Conservation (phyloP, 2,888 invertebrate genomes). For the Meandrusa payeni region DNA sequence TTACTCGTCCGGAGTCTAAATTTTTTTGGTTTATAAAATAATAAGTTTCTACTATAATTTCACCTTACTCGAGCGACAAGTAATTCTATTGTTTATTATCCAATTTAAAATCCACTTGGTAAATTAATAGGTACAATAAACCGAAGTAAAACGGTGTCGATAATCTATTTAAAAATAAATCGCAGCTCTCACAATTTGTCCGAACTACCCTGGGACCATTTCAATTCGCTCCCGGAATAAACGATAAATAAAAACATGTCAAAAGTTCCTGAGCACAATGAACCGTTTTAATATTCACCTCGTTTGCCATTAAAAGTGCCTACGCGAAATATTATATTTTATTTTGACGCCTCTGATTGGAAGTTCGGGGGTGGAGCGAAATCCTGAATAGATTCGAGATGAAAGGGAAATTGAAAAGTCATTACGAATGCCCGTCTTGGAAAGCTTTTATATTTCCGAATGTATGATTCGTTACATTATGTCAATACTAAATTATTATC, state of each 20-base stretch:
- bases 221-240: background rate
- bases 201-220: background rate
- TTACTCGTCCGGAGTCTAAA: too few species aligned
- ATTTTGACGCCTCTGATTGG: constrained; percentile 60
- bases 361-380: constrained; percentile 54
- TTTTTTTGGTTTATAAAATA: too few species aligned
- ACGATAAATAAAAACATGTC: constrained; percentile 8
- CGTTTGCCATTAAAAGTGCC: constrained; percentile 53
- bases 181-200: background rate
- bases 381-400: constrained; percentile 67
- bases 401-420: constrained; percentile 75
- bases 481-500: constrained; percentile 29
- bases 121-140: too few species aligned
- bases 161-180: too few species aligned
- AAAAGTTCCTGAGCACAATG: constrained; percentile 40
- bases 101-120: too few species aligned
- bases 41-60: too few species aligned
- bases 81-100: too few species aligned
- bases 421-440: constrained; percentile 58
- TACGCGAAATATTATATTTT: constrained; percentile 51
- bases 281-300: constrained; percentile 61
- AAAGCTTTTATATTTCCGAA: constrained; percentile 62
- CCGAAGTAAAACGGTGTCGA: too few species aligned
- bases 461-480: constrained; percentile 52
- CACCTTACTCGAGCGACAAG: too few species aligned